These are phyloP conservation scores for Aplocera efformata DNA, from an alignment of 2,888 invertebrate genomes.

Conservation along the genomic window DNA sequence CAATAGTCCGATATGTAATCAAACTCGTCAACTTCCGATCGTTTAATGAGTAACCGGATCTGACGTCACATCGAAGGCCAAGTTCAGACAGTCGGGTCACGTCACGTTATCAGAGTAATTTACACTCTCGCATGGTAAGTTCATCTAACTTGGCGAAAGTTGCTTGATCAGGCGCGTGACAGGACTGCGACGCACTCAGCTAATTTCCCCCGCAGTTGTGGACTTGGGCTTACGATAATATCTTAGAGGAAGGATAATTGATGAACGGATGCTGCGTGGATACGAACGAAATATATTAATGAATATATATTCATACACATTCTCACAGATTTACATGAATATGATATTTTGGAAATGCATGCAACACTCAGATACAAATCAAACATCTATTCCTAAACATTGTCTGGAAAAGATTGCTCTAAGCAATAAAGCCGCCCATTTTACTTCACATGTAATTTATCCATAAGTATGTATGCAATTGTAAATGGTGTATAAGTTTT, in stretches of 20 bases:
- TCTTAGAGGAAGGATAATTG: neutral
- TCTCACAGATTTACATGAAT: no score
- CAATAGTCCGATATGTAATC: conserved; percentile 10
- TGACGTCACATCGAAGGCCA: conserved; percentile 37
- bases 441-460: no score
- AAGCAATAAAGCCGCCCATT: no score
- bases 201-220: conserved; percentile 37
- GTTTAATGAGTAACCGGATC: conserved; percentile 16
- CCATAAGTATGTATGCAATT: no score
- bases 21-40: conserved; percentile 18
- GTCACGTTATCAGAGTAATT: conserved; percentile 64
- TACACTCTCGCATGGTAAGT: conserved; percentile 58
- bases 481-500: no score
- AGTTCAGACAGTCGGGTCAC: conserved; percentile 56
- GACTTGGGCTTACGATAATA: conserved; percentile 10
- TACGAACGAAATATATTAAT: no score
- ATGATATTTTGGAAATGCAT: no score
- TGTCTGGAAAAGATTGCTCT: no score
- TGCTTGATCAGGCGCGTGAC: conserved; percentile 70
- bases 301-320: no score
- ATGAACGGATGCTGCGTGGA: neutral
- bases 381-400: no score
- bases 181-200: conserved; percentile 36
- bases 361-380: no score
- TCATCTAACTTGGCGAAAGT: conserved; percentile 64